A percentile compares a stretch with the other conserved stretches of the same genome.
Conservation (phyloP, 2,797 vertebrate genomes). For the Pipistrellus kuhlii region DNA sequence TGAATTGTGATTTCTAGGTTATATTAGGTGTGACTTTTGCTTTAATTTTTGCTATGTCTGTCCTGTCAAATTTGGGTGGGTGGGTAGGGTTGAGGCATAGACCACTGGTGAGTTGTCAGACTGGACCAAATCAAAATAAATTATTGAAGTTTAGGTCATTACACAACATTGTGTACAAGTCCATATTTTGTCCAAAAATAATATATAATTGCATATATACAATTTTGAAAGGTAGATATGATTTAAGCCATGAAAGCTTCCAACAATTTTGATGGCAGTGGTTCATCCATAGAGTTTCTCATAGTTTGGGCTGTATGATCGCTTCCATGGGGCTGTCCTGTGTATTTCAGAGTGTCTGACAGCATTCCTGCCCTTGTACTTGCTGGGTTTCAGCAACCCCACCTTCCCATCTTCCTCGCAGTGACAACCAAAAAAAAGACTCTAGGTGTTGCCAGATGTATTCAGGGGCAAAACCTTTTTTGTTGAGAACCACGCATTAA, state of each 20-base stretch:
- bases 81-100: neutral
- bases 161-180: neutral
- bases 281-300: neutral
- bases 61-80: neutral
- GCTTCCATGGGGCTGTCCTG: neutral
- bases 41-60: neutral
- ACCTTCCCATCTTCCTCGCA: neutral
- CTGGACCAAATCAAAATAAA: neutral
- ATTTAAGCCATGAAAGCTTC: neutral
- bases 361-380: neutral
- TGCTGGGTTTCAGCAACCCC: neutral
- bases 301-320: neutral
- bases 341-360: neutral
- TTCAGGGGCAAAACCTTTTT: neutral
- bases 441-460: neutral
- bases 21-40: neutral
- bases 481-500: neutral
- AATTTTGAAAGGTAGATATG: neutral
- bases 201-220: neutral
- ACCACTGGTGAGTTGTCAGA: neutral
- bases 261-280: neutral
- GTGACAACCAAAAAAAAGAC: neutral
- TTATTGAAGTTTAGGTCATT: neutral
- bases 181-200: conserved; percentile 22
- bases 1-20: conserved; percentile 40